Percentiles rank a stretch among this genome's conserved stretches.
phyloP scores from a whole-genome alignment of 1,140 invertebrate genomes.

The Zaprionus gabonicus region DNA sequence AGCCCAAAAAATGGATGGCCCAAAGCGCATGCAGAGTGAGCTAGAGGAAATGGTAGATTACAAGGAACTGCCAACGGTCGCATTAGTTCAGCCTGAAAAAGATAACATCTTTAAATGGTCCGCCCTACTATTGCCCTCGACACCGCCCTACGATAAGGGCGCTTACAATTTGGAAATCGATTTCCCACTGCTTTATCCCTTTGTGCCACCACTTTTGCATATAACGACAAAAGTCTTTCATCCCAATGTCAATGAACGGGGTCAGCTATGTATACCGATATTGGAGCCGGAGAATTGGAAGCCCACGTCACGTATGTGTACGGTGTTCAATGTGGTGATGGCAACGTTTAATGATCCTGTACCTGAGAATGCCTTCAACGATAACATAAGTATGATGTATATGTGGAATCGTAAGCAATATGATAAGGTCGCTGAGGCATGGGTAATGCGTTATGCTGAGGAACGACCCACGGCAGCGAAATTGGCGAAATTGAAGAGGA shows the following conservation, averaged over 20 bases:
- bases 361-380: constrained; percentile 93
- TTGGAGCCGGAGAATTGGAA: constrained; percentile 99
- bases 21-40: constrained; percentile 91
- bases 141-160: constrained; percentile 98
- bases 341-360: constrained; percentile 99
- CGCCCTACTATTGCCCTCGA: constrained; percentile 96
- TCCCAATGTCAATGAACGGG: constrained; percentile 99
- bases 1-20: constrained; percentile 84
- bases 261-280: constrained; percentile 98
- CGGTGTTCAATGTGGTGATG: constrained; percentile 98
- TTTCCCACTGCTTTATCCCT: constrained; percentile 99
- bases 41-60: constrained; percentile 92
- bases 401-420: constrained; percentile 91
- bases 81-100: constrained; percentile 95
- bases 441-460: neutral
- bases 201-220: constrained; percentile 98
- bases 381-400: no score
- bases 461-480: neutral
- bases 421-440: constrained; percentile 89
- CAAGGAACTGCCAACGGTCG: constrained; percentile 90
- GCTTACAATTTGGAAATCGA: constrained; percentile 99
- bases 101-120: constrained; percentile 97
- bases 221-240: constrained; percentile 99
- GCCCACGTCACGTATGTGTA: constrained; percentile 99
- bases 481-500: neutral